A percentile compares a stretch with the other conserved stretches of the same genome.
phyloP scores from a whole-genome alignment of 2,797 vertebrate genomes.

The Chaetophractus vellerosus region DNA sequence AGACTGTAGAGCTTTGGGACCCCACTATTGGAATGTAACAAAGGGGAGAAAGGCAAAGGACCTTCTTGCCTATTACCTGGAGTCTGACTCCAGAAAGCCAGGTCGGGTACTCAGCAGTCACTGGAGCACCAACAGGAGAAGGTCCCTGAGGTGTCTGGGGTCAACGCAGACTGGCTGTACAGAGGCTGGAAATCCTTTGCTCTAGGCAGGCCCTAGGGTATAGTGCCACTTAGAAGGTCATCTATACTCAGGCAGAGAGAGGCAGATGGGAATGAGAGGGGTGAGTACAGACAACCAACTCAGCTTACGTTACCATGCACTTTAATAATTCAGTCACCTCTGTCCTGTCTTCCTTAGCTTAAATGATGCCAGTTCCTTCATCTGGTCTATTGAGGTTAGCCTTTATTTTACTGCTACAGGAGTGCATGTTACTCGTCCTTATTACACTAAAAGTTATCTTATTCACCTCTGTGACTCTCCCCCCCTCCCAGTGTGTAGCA shows the following conservation, averaged over 20 bases:
- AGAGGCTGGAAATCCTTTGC: not conserved
- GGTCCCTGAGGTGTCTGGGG: rapidly evolving
- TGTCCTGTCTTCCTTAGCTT: not conserved
- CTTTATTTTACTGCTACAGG: not conserved
- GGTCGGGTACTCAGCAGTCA: not conserved
- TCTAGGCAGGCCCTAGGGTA: not conserved
- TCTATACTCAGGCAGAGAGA: not conserved
- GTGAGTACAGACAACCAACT: not conserved
- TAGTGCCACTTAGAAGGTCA: not conserved
- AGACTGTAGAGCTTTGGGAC: not conserved
- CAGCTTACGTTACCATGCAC: not conserved
- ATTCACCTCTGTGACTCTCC: not conserved
- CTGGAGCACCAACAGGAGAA: no score
- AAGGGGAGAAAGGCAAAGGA: not conserved
- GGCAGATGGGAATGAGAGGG: no score
- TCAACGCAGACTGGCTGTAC: not conserved
- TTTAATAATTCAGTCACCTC: not conserved
- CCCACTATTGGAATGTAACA: not conserved
- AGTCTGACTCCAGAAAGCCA: not conserved
- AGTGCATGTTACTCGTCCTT: not conserved
- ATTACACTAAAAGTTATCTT: not conserved
- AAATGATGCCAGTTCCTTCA: not conserved
- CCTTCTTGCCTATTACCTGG: not conserved
- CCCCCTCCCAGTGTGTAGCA: not conserved
- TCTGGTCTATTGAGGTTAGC: not conserved